Base-by-base conservation (phyloP, 2,888 invertebrate species). In the Bellardia pandia region DNA sequence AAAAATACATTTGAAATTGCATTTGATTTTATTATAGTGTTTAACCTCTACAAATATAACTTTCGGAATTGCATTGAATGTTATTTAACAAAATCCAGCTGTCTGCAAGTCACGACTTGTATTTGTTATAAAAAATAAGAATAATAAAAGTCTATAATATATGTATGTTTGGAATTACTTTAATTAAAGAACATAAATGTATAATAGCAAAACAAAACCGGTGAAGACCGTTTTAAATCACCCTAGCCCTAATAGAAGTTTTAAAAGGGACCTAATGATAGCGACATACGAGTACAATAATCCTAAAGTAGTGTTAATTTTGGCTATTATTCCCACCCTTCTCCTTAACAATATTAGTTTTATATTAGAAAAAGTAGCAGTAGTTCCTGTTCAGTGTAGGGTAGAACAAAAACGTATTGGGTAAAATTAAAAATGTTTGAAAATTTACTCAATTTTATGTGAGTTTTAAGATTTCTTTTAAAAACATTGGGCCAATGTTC, bases 41-140 rank as follows among this genome's bases (percentile, higher is more conserved):
- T 30, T 56, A 56, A 68, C 77, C 68, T 14, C 42, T 14, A 58
- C 4, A 53, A 16, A 30, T 33, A 9, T 33, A 51, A 64, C 11
- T 9, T 42, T 42, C 42, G 8, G 13, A 45, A 40, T 64, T 45
- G 33, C 62, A 56, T 77, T 77, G 5, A 40, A 78, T 45, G 2
- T 51, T 64, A 16, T 66, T 37, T 30, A 40, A 72, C 7, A 48
- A 48, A 56, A 23, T 66, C 14, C 56, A 56, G 40, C 23, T 74
- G 74, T 79, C 79, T 86, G 86, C 71, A 71, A 75, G 79, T 86
- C 86, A 86, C 86, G 86, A 86, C 11, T 75, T 78, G 62, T 79
- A 40, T 77, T 80, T 64, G 1, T 53, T 58, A 33, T 48, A 53
- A 56, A 58, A 60, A 74, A 23, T 11, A 66, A 45, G n/a, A 33